Evolutionary conservation across 2,888 invertebrate species (phyloP).

Genomic region (Alentia gelatinosa): DNA sequence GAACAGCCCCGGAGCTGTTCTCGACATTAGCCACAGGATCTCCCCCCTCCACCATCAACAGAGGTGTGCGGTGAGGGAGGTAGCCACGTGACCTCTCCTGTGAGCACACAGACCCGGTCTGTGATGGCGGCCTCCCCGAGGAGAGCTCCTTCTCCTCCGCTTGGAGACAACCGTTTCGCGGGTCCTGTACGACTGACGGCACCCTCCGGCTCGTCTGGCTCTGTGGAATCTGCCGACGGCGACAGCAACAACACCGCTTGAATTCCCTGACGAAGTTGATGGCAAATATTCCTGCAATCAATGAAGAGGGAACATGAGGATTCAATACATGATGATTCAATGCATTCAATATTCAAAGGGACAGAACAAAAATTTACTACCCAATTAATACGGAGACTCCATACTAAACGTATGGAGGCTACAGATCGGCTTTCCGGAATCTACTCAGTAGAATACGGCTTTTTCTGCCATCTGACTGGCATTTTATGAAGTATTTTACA

Average conservation of each 20-base stretch:
- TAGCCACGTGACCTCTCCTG: background rate
- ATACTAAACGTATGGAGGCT: too few relatives aligned
- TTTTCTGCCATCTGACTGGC: too few relatives aligned
- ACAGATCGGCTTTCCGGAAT: too few relatives aligned
- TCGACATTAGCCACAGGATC: background rate
- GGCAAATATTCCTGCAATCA: slow-evolving; percentile 6
- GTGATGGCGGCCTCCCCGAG: background rate
- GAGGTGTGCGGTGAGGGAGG: background rate
- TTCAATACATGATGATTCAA: too few relatives aligned
- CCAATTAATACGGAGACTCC: too few relatives aligned
- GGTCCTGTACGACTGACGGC: background rate
- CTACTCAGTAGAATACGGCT: too few relatives aligned
- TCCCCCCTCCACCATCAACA: background rate
- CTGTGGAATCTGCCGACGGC: background rate
- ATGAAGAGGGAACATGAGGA: too few relatives aligned
- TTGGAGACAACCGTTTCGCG: background rate
- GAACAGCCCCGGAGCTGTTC: background rate
- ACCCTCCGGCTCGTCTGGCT: background rate
- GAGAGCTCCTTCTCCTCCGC: slow-evolving; percentile 4
- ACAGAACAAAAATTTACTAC: too few relatives aligned
- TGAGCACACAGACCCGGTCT: background rate
- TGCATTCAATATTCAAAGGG: too few relatives aligned
- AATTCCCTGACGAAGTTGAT: slow-evolving; percentile 45
- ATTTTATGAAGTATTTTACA: too few relatives aligned
- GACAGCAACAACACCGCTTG: slow-evolving; percentile 37